Conservation (phyloP, 2,797 vertebrate species). For the Lagothrix lagotricha region DNA sequence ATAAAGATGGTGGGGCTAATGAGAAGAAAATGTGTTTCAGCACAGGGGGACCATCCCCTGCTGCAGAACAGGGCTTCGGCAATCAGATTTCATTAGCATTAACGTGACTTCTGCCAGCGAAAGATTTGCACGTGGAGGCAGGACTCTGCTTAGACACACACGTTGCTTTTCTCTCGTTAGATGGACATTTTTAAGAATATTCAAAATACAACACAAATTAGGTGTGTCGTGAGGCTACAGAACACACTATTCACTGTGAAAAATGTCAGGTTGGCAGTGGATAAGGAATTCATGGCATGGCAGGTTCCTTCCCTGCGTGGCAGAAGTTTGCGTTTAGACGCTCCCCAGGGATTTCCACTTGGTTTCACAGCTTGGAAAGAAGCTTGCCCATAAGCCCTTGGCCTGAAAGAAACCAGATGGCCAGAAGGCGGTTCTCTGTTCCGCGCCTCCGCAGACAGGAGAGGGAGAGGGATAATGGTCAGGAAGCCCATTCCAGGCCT, state of each 20-base stretch:
- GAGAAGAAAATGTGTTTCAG: conserved; percentile 56
- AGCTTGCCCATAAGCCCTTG: not conserved
- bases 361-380: not conserved
- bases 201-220: conserved; percentile 60
- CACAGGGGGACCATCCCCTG: not conserved
- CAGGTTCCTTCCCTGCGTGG: not conserved
- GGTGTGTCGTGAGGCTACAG: not conserved
- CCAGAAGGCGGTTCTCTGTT: not conserved
- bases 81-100: conserved; percentile 59
- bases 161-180: conserved; percentile 63
- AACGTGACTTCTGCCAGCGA: conserved; percentile 31
- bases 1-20: conserved; percentile 59
- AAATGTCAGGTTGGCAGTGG: conserved; percentile 1
- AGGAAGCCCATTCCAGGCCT: not conserved
- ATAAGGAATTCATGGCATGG: not conserved
- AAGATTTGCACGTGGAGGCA: conserved; percentile 35
- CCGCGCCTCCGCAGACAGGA: not conserved
- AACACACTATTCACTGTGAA: not conserved
- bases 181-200: conserved; percentile 66
- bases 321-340: not conserved
- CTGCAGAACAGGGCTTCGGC: conserved; percentile 20
- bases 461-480: not conserved
- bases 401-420: conserved; percentile 45
- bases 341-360: not conserved
- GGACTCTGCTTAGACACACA: not conserved